Conservation (phyloP, 2,113 vertebrate species). For the Hippocampus guttulatus region DNA sequence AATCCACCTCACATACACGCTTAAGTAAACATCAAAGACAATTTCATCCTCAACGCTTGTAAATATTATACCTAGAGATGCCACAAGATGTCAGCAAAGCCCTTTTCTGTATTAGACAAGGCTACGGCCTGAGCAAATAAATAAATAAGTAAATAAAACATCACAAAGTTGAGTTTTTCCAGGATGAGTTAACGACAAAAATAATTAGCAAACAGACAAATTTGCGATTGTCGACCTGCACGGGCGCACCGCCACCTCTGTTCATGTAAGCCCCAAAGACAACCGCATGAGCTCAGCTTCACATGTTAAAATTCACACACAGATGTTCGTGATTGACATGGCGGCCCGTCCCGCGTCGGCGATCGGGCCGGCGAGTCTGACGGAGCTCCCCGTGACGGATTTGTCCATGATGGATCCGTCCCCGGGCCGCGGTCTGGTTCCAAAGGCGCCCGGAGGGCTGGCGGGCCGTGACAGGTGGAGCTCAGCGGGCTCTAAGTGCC, state of each 20-base stretch:
- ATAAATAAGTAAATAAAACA: too few species aligned
- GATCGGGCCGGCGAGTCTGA: constrained; percentile 26
- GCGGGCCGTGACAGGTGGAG: constrained; percentile 61
- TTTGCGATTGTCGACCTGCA: background rate
- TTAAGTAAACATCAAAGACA: too few species aligned
- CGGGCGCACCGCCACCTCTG: background rate
- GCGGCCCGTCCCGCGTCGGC: too few species aligned
- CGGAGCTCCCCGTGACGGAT: constrained; percentile 37
- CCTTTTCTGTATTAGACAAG: too few species aligned
- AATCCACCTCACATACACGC: too few species aligned
- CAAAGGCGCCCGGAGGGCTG: constrained; percentile 42
- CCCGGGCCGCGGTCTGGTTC: constrained; percentile 38
- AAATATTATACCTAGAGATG: too few species aligned
- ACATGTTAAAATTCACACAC: background rate
- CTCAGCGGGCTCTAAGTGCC: constrained; percentile 63
- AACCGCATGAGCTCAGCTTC: background rate
- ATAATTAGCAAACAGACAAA: background rate
- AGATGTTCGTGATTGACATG: background rate
- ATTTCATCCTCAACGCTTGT: too few species aligned
- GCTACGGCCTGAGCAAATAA: too few species aligned
- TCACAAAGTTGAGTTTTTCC: too few species aligned
- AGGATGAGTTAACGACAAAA: too few species aligned
- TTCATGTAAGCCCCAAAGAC: background rate
- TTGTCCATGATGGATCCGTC: constrained; percentile 50
- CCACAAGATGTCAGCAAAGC: too few species aligned